These are phyloP conservation scores for Thalpophila matura DNA, from an alignment of 2,888 invertebrate species.

Conservation along the genomic window DNA sequence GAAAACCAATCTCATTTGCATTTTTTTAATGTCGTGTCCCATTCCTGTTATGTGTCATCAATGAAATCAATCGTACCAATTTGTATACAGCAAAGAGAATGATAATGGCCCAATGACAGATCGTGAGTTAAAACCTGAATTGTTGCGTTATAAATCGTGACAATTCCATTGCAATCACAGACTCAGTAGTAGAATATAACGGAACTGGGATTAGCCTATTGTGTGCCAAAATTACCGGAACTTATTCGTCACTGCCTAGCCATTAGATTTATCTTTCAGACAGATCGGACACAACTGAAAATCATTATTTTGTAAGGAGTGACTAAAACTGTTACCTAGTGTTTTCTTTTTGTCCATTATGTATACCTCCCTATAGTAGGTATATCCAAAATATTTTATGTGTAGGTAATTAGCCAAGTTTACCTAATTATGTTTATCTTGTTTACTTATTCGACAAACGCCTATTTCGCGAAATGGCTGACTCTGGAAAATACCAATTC, in stretches of 20 bases:
- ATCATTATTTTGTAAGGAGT: no score
- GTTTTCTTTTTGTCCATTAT: no score
- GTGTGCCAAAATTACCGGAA: slow-evolving; percentile 4
- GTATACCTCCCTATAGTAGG: no score
- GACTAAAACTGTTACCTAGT: no score
- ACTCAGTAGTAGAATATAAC: background rate
- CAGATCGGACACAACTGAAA: no score
- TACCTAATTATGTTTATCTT: no score
- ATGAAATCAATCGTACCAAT: slow-evolving; percentile 10
- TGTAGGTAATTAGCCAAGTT: no score
- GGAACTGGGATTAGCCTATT: slow-evolving; percentile 17
- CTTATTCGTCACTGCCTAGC: background rate
- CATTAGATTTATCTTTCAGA: no score
- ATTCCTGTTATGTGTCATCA: slow-evolving; percentile 9
- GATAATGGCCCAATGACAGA: slow-evolving; percentile 11
- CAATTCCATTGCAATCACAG: background rate
- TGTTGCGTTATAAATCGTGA: background rate
- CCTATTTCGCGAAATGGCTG: no score
- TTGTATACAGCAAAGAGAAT: background rate
- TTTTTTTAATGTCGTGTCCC: slow-evolving; percentile 16
- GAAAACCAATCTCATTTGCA: slow-evolving; percentile 31
- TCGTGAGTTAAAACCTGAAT: slow-evolving; percentile 13
- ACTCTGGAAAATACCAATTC: no score
- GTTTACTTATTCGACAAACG: no score
- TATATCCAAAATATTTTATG: no score